A percentile compares a stretch with the other conserved stretches of the same genome.
These are phyloP conservation scores for Anthoscopus minutus DNA, from an alignment of 2,113 vertebrate species.

Conservation along the genomic window DNA sequence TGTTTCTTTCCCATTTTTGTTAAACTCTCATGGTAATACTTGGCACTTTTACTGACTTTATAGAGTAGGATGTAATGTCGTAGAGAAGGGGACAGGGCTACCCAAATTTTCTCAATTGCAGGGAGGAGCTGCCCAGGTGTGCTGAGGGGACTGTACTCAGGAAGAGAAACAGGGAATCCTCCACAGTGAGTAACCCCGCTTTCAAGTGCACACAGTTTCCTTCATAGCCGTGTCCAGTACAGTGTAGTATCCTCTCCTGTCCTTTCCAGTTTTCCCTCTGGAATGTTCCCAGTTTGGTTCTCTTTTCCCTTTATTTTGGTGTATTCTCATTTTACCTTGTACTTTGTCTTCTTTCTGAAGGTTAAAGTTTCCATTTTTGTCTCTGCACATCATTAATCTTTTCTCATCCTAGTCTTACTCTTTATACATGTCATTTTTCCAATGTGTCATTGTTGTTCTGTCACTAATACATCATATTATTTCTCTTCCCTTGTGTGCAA, in stretches of 20 bases:
- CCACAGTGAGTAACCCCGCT: slow-evolving; percentile 74
- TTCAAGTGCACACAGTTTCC: slow-evolving; percentile 67
- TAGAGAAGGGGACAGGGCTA: slow-evolving; percentile 77
- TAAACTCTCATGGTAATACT: slow-evolving; percentile 46
- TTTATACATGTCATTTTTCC: background rate
- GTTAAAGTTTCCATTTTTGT: slow-evolving; percentile 15
- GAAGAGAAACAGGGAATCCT: slow-evolving; percentile 77
- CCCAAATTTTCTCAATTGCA: slow-evolving; percentile 75
- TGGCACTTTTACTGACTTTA: slow-evolving; percentile 63
- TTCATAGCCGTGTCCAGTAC: slow-evolving; percentile 54
- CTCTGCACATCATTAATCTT: background rate
- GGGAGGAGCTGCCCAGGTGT: slow-evolving; percentile 75
- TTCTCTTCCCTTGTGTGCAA: slow-evolving; percentile 4
- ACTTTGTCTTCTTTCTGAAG: background rate
- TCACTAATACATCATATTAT: background rate
- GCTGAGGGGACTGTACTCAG: slow-evolving; percentile 74
- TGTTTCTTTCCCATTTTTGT: slow-evolving; percentile 55
- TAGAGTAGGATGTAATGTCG: slow-evolving; percentile 70
- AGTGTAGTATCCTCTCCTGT: slow-evolving; percentile 54
- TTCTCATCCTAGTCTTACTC: background rate
- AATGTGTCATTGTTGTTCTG: background rate
- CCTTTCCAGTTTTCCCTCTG: slow-evolving; percentile 56
- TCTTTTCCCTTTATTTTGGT: background rate
- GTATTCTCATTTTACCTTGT: background rate
- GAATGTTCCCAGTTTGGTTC: slow-evolving; percentile 57